Evolutionary conservation across 2,888 invertebrate genomes (phyloP).

Genomic region (Ariolimax columbianus): DNA sequence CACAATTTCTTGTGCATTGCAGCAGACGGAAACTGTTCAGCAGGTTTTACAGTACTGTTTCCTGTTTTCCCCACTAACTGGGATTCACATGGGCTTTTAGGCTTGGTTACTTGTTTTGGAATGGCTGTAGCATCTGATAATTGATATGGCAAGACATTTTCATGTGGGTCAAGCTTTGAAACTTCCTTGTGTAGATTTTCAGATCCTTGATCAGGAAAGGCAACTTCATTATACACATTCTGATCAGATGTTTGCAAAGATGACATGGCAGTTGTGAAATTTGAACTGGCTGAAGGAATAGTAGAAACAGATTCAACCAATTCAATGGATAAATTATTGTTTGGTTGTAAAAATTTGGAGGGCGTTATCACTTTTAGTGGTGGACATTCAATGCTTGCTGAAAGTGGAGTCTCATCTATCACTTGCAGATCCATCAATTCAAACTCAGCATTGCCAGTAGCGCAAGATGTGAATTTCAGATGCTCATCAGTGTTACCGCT

Average conservation of each 20-base stretch:
- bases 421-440: neutral
- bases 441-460: neutral
- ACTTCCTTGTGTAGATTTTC: neutral
- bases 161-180: neutral
- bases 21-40: neutral
- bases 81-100: neutral
- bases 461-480: neutral
- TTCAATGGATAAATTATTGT: neutral
- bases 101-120: neutral
- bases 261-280: neutral
- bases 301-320: neutral
- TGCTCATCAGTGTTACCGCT: neutral
- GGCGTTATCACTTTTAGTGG: neutral
- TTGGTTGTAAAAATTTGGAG: constrained; percentile 5
- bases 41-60: neutral
- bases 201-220: neutral
- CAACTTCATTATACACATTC: neutral
- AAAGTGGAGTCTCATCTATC: neutral
- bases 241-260: neutral
- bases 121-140: neutral
- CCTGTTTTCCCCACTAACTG: neutral
- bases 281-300: neutral
- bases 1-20: neutral
- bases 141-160: neutral
- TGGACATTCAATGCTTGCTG: neutral